Evolutionary conservation across 2,888 invertebrate species (phyloP).

Genomic region (Eueremaeus valkanovi): DNA sequence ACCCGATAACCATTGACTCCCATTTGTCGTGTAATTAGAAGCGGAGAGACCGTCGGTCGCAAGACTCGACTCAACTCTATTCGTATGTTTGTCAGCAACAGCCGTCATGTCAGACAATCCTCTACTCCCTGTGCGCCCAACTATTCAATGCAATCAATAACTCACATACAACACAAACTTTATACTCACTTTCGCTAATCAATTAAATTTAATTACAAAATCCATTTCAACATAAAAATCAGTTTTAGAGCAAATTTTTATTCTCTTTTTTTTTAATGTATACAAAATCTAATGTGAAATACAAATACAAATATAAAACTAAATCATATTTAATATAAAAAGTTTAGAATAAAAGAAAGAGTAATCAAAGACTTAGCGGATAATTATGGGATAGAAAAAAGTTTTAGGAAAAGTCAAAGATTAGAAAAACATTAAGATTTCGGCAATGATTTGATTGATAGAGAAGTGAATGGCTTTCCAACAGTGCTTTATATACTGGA

Average conservation of each 20-base stretch:
- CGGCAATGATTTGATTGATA: background rate
- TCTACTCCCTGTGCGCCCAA: background rate
- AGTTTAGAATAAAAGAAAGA: too few relatives aligned
- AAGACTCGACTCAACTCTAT: background rate
- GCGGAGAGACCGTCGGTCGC: constrained; percentile 27
- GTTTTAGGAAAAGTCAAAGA: too few relatives aligned
- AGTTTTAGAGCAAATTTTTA: background rate
- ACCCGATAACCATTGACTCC: constrained; percentile 28
- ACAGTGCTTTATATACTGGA: too few relatives aligned
- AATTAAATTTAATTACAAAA: background rate
- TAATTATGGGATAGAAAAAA: too few relatives aligned
- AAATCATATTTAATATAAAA: too few relatives aligned
- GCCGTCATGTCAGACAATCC: background rate
- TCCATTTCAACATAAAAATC: background rate
- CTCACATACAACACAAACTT: background rate
- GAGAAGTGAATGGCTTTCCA: background rate
- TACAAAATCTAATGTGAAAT: too few relatives aligned
- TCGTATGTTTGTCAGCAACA: constrained; percentile 30
- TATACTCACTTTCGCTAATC: background rate
- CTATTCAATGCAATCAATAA: constrained; percentile 26
- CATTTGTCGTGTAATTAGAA: constrained; percentile 30
- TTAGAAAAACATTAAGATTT: too few relatives aligned
- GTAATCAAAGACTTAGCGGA: too few relatives aligned
- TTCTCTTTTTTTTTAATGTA: too few relatives aligned
- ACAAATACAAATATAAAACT: too few relatives aligned